Evolutionary conservation across 2,888 invertebrate genomes (phyloP), one percentile per base, ranked within the genome.

Genomic region (Bhutanitis thaidina): DNA sequence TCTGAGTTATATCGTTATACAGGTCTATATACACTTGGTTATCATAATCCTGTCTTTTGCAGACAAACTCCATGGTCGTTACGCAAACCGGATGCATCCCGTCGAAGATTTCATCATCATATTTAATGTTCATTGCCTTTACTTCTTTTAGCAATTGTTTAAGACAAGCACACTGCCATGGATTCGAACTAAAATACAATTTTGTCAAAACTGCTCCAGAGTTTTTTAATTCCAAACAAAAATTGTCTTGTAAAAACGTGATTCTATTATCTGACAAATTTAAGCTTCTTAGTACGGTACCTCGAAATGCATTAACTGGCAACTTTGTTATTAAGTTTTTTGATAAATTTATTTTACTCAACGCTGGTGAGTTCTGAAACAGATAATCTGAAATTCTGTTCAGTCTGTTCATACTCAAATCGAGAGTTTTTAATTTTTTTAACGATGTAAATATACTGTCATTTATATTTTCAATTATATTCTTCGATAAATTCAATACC

Each of bases 141-240:
- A 83, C 69, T 64, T 87, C 87, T 34, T 68, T 69, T 1, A 86
- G 35, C n/a, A 83, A 52, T 15, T 84, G 74, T 35, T 62, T 66
- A 0, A 86, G 61, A 58, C 87, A 87, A 0, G 77, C 68, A 55
- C 88, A 88, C 49, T 87, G 85, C 84, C 84, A 87, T 1, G 85
- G 86, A 52, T 87, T 88, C 12, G 78, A 71, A 16, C 80, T 73
- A 29, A 87, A 81, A 45, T 71, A 73, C 46, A 87, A 80, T 51
- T 80, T 80, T 2, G 58, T 68, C 30, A 87, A 52, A 14, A 36
- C 62, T 0, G 69, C 77, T 0, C 84, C 82, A 5, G 75, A 77
- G 56, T 84, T 84, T 38, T 59, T 71, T 1, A 86, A 56, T 37
- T 85, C 83, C 20, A 83, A 62, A 44, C 74, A 77, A 60, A 88